These are phyloP conservation scores for Polypedilum pembai DNA, from an alignment of 1,140 invertebrate species.

Conservation along the genomic window DNA sequence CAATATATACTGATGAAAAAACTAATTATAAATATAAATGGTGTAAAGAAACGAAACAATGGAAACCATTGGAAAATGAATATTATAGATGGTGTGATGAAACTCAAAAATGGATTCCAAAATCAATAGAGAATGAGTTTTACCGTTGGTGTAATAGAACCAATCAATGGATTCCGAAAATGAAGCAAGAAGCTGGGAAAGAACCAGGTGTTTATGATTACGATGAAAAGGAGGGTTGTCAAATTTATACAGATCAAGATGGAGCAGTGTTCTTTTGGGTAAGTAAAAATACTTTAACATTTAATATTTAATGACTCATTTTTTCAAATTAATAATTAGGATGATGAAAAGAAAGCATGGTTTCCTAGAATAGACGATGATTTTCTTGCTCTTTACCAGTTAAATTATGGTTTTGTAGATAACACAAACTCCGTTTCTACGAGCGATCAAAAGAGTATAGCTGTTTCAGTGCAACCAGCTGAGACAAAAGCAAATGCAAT, in stretches of 20 bases:
- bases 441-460: constrained; percentile 26
- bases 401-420: constrained; percentile 83
- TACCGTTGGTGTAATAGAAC: constrained; percentile 42
- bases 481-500: constrained; percentile 38
- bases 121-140: constrained; percentile 42
- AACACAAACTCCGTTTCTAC: constrained; percentile 43
- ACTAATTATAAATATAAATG: constrained; percentile 60
- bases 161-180: constrained; percentile 38
- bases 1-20: constrained; percentile 65
- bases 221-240: constrained; percentile 58
- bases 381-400: constrained; percentile 91
- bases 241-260: constrained; percentile 80
- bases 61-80: constrained; percentile 50
- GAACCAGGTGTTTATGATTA: constrained; percentile 55
- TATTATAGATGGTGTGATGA: constrained; percentile 60
- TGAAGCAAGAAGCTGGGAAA: constrained; percentile 37
- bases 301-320: neutral
- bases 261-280: constrained; percentile 82
- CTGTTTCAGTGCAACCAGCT: constrained; percentile 29
- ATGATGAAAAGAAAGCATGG: constrained; percentile 83
- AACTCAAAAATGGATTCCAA: constrained; percentile 55
- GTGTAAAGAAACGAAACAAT: constrained; percentile 52
- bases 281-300: neutral
- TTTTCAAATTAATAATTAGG: constrained; percentile 38
- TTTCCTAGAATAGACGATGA: constrained; percentile 97